phyloP scores from a whole-genome alignment of 2,797 vertebrate genomes.

The Lacerta viridis region DNA sequence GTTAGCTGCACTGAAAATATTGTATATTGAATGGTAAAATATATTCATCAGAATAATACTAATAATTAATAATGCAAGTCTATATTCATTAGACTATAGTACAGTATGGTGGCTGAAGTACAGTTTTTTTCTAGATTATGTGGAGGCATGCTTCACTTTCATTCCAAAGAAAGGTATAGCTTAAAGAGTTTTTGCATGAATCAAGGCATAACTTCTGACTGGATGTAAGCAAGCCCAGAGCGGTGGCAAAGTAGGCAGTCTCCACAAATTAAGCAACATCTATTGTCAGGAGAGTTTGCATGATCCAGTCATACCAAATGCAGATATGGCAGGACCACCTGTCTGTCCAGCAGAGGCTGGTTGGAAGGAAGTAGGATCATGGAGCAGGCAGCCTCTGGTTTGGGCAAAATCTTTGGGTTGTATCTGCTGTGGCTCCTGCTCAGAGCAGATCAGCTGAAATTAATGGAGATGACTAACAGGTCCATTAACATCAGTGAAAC shows the following conservation, averaged over 20 bases:
- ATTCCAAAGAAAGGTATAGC: background rate
- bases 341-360: background rate
- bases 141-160: background rate
- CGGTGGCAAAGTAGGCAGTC: background rate
- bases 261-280: background rate
- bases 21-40: background rate
- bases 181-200: background rate
- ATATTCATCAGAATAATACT: background rate
- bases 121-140: background rate
- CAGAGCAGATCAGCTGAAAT: too few relatives aligned
- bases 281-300: background rate
- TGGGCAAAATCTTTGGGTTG: background rate
- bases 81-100: background rate
- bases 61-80: background rate
- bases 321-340: background rate
- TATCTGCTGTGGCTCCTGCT: too few relatives aligned
- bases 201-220: background rate
- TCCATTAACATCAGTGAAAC: too few relatives aligned
- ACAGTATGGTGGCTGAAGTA: too few relatives aligned
- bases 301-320: background rate
- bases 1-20: background rate
- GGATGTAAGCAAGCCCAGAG: background rate
- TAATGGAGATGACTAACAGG: too few relatives aligned
- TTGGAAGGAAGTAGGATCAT: background rate
- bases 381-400: background rate